A percentile compares a stretch with the other conserved stretches of the same genome.
phyloP scores from a whole-genome alignment of 2,113 vertebrate genomes.

The Channa maculata region DNA sequence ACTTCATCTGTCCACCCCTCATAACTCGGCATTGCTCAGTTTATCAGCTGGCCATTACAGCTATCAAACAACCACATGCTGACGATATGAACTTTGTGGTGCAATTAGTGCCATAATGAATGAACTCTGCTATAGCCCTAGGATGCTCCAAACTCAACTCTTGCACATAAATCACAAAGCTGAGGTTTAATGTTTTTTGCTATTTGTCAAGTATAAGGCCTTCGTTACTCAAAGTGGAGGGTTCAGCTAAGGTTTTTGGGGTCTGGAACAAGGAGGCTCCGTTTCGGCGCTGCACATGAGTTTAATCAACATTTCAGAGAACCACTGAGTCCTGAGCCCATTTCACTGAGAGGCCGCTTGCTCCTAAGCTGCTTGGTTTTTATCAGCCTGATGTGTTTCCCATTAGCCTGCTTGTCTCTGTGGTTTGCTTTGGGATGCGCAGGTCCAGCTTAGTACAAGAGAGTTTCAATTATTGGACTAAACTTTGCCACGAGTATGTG shows the following conservation, averaged over 20 bases:
- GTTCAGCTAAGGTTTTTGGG: slow-evolving; percentile 78
- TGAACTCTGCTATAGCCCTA: slow-evolving; percentile 41
- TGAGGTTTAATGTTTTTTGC: slow-evolving; percentile 67
- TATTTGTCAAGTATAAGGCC: slow-evolving; percentile 63
- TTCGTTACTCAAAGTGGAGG: slow-evolving; percentile 43
- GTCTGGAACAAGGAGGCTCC: slow-evolving; percentile 70
- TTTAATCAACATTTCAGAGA: slow-evolving; percentile 79
- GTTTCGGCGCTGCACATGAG: slow-evolving; percentile 73
- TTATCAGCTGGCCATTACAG: slow-evolving; percentile 52
- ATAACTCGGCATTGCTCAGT: slow-evolving; percentile 41
- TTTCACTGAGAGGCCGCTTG: slow-evolving; percentile 60
- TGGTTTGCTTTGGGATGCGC: slow-evolving; percentile 67
- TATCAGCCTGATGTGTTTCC: slow-evolving; percentile 78
- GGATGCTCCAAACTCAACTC: slow-evolving; percentile 46
- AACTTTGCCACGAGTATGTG: slow-evolving; percentile 66
- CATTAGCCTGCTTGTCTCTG: slow-evolving; percentile 74
- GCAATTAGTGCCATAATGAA: slow-evolving; percentile 64
- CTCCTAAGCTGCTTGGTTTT: slow-evolving; percentile 61
- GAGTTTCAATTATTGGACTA: slow-evolving; percentile 69
- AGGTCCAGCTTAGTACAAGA: slow-evolving; percentile 71
- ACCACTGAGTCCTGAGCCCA: slow-evolving; percentile 63
- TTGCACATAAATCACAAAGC: slow-evolving; percentile 59
- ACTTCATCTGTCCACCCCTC: slow-evolving; percentile 41
- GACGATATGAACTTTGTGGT: slow-evolving; percentile 47
- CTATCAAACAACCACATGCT: slow-evolving; percentile 61